Evolutionary conservation across 2,113 vertebrate species (phyloP), one percentile per base, ranked within the genome.

Genomic region (Falcunculus frontatus): DNA sequence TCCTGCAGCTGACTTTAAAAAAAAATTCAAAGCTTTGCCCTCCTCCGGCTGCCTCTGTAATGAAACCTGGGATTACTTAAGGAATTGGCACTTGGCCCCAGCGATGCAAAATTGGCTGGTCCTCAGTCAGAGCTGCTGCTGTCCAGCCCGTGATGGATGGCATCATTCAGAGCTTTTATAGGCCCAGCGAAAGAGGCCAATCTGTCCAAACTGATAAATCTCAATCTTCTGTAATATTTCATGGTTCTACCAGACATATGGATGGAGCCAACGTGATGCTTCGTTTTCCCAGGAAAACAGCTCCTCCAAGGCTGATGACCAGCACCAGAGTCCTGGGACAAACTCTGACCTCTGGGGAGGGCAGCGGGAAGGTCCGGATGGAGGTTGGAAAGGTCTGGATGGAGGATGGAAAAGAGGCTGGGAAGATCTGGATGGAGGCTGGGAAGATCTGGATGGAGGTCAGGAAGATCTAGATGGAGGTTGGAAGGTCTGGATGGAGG

Each of bases 141-240:
- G 96, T 93, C 92, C 69, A 13, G 83, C 75, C 59, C 5, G 1
- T 95, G 95, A 97, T 91, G 95, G 94, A 96, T 95, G 85, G 80
- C 64, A 74, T 97, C 86, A 91, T 95, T 94, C 75, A 83, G 92
- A 78, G 84, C 92, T 93, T 97, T 97, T 97, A 96, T 96, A 93
- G 95, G 75, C 90, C 89, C 81, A 69, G 88, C 4, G 2, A 90
- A 94, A 96, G 95, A 90, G 93, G 96, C 96, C 96, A 96, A 92
- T 93, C 93, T 96, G 97, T 88, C 95, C 27, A 0, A 72, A 64
- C 78, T 91, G 93, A 97, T 96, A 92, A 96, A 97, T 97, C 97
- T 95, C 65, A 86, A 90, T 95, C 94, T 92, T 76, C 50, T 68
- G 22, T 32, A 89, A 96, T 97, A 97, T 96, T 95, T 97, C 93